Base-by-base conservation (phyloP, 2,888 invertebrate genomes). In the Drosophila bunnanda region DNA sequence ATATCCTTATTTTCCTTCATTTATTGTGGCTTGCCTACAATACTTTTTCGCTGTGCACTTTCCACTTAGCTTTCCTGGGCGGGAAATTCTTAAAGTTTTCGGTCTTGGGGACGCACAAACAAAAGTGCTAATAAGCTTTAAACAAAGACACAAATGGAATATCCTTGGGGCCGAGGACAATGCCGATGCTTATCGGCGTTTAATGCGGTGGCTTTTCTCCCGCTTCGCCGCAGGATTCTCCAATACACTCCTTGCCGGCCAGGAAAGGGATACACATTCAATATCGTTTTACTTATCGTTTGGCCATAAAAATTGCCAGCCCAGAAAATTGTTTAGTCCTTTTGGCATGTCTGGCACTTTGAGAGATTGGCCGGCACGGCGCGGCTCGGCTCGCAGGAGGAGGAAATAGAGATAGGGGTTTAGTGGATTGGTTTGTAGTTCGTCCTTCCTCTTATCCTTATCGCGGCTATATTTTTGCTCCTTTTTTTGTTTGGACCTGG, bases 281-380 rank as follows among this genome's bases (percentile, higher is more conserved):
- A 88, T 88, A 89, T 86, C 89, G 90, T 89, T 89, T 90, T 90
- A 89, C 86, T 89, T 89, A 89, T 89, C 88, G 90, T 78, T 88
- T 79, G 89, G 86, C 89, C 82, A 90, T 90, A 89, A 90, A 90
- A 90, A 88, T 80, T 90, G 88, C 83, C 79, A 90, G 88, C 84
- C 89, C 88, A 84, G 90, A 88, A 90, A 90, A 89, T 90, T 90
- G 90, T 90, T 90, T 90, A 90, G 89, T 88, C 85, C 88, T 88
- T 62, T 90, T 89, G 87, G 89, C 89, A 80, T 88, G 85, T 80
- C 77, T 80, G 90, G 84, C 89, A 85, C 89, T 85, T 85, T 89
- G 89, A 89, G 86, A 90, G 89, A 89, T 89, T 89, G 89, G 79
- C 80, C 78, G 70, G 20, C 41, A 8, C 22, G 44, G 43, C 43